Percentiles rank a stretch among this genome's conserved stretches.
Conservation (phyloP, 1,140 invertebrate species). For the Melitaea cinxia region DNA sequence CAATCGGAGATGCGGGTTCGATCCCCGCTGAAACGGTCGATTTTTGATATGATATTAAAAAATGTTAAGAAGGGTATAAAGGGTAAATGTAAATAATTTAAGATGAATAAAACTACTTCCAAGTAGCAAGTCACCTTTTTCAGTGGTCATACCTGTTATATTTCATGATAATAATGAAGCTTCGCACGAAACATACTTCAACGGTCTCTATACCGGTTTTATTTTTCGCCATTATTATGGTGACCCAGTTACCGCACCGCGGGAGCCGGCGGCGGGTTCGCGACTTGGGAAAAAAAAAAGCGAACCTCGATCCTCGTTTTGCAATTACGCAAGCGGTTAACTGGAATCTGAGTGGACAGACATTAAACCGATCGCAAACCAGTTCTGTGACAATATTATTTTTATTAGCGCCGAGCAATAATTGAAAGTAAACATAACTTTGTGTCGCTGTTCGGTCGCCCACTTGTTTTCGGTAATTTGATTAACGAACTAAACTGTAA, state of each 20-base stretch:
- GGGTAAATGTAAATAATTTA: too few species aligned
- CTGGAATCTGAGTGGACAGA: neutral
- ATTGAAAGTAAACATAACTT: neutral
- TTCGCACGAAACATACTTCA: neutral
- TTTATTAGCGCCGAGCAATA: neutral
- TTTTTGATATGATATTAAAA: too few species aligned
- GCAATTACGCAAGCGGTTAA: slow-evolving; percentile 7
- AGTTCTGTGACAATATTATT: slow-evolving; percentile 1
- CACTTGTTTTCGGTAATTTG: too few species aligned
- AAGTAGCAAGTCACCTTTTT: too few species aligned
- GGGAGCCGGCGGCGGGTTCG: neutral
- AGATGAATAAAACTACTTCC: too few species aligned
- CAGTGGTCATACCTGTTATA: neutral
- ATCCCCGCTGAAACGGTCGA: too few species aligned
- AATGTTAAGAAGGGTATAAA: too few species aligned
- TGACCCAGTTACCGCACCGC: neutral
- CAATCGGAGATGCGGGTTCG: too few species aligned
- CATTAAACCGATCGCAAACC: neutral
- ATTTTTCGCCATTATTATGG: neutral
- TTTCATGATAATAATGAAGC: neutral
- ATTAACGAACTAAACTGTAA: too few species aligned
- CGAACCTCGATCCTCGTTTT: neutral
- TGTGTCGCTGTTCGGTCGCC: too few species aligned
- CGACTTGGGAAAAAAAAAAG: neutral
- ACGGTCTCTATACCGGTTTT: neutral